Percentiles rank a stretch among this genome's conserved stretches.
Evolutionary conservation across 1,140 invertebrate genomes (phyloP).

Genomic region (Drosophila ficusphila): DNA sequence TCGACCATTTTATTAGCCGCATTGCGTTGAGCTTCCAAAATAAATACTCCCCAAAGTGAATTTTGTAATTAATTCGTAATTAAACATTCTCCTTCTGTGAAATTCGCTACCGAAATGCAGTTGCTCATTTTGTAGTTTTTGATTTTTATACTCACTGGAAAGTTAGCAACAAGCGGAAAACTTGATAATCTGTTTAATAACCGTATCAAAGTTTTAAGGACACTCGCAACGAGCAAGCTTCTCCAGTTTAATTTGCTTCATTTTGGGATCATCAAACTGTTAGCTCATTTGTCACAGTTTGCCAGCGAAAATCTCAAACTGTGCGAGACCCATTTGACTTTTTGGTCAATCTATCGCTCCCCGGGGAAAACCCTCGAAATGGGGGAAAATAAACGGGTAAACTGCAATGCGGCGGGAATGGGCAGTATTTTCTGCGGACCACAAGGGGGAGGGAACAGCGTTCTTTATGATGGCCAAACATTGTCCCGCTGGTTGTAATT

Average conservation of each 20-base stretch:
- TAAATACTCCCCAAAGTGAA: constrained; percentile 7
- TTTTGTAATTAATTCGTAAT: constrained; percentile 14
- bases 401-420: constrained; percentile 32
- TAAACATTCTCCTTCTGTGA: neutral
- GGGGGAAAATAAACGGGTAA: neutral
- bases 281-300: constrained; percentile 30
- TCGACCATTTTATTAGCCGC: neutral
- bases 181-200: constrained; percentile 22
- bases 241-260: constrained; percentile 8
- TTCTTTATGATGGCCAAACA: constrained; percentile 18
- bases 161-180: constrained; percentile 6
- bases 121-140: neutral
- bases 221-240: neutral
- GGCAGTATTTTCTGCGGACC: neutral
- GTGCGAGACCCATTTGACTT: constrained; percentile 40
- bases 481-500: constrained; percentile 44
- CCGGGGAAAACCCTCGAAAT: neutral
- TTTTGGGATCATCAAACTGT: constrained; percentile 28
- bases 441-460: neutral
- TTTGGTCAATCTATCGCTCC: constrained; percentile 33
- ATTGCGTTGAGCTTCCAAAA: neutral
- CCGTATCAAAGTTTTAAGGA: constrained; percentile 2
- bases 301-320: constrained; percentile 23
- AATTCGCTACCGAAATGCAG: neutral
- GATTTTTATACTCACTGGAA: neutral